phyloP scores from a whole-genome alignment of 2,113 vertebrate species.

The Phyllostomus hastatus region DNA sequence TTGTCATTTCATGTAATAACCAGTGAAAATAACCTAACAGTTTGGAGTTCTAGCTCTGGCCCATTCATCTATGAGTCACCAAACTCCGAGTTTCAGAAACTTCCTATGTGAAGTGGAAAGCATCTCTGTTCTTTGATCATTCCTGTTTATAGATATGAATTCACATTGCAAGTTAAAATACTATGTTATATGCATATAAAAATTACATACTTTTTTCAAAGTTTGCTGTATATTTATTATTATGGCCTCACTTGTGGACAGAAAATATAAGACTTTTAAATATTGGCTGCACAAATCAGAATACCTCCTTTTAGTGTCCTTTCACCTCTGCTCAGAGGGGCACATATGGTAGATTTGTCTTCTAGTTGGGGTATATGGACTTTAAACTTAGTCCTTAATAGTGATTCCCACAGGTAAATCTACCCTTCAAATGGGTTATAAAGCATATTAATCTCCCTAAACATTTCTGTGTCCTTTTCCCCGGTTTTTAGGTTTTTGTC shows the following conservation, averaged over 20 bases:
- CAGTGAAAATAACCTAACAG: background rate
- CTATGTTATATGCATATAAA: background rate
- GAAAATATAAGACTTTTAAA: background rate
- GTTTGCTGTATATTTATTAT: background rate
- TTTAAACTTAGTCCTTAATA: slow-evolving; percentile 22
- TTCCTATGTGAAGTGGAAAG: background rate
- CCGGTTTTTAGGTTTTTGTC: slow-evolving; percentile 92
- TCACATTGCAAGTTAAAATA: background rate
- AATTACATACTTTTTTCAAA: background rate
- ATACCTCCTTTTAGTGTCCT: background rate
- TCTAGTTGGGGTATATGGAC: background rate
- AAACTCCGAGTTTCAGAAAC: background rate
- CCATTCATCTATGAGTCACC: background rate
- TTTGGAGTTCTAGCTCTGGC: background rate
- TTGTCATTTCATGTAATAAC: background rate
- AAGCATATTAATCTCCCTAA: background rate
- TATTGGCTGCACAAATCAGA: background rate
- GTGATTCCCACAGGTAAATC: background rate
- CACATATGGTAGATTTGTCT: background rate
- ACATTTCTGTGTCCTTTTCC: background rate
- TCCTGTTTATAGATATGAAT: background rate
- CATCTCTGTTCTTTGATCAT: background rate
- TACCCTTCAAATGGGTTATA: background rate
- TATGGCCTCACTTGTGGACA: background rate
- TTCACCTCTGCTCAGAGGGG: background rate